A percentile compares a stretch with the other conserved stretches of the same genome.
phyloP scores from a whole-genome alignment of 2,888 invertebrate species.

The Trichopoda pennipes region DNA sequence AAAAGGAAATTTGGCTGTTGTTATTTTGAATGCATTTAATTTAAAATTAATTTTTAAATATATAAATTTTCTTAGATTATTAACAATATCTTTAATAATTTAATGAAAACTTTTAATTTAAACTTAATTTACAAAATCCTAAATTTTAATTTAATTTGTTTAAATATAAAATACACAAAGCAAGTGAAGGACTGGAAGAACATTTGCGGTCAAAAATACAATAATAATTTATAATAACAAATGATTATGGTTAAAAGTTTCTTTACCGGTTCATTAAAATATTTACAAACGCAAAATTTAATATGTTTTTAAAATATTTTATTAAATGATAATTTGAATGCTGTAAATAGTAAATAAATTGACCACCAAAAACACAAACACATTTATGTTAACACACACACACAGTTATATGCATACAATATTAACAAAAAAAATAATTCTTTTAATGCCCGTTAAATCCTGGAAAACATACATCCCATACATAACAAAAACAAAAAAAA shows the following conservation, averaged over 20 bases:
- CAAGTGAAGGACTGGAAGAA: not conserved
- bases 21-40: conserved; percentile 17
- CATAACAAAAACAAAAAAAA: too few species aligned
- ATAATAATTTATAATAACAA: conserved; percentile 27
- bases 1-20: conserved; percentile 44
- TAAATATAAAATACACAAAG: not conserved
- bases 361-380: conserved; percentile 21
- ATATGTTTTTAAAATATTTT: conserved; percentile 16
- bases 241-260: conserved; percentile 44
- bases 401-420: not conserved
- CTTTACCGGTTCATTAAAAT: conserved; percentile 45
- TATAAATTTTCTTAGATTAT: too few species aligned
- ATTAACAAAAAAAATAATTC: not conserved
- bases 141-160: too few species aligned
- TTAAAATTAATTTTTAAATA: too few species aligned
- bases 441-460: too few species aligned
- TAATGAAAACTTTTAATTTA: too few species aligned
- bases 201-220: conserved; percentile 7
- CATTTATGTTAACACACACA: not conserved
- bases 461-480: too few species aligned
- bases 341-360: conserved; percentile 12
- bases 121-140: too few species aligned
- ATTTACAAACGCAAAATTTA: not conserved
- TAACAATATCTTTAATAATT: too few species aligned
- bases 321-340: conserved; percentile 25